These are phyloP conservation scores for Mythimna impura DNA, from an alignment of 2,888 invertebrate genomes.

Conservation along the genomic window DNA sequence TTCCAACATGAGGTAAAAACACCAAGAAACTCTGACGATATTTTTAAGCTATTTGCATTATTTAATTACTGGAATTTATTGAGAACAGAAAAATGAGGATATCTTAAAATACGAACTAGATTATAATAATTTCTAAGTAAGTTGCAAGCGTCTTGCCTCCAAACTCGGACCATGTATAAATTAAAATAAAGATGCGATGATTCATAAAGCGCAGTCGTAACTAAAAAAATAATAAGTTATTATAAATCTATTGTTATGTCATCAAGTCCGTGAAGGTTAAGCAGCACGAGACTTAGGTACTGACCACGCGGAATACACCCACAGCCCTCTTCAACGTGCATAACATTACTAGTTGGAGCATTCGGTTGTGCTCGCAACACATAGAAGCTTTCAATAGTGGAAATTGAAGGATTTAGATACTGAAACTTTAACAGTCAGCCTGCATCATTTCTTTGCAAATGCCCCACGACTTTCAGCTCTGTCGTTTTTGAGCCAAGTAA, in stretches of 20 bases:
- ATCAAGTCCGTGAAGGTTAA: slow-evolving; percentile 52
- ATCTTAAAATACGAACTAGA: not conserved
- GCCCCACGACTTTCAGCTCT: not conserved
- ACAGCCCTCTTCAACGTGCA: slow-evolving; percentile 58
- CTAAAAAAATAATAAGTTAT: not conserved
- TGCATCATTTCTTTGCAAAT: not conserved
- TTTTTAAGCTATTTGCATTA: not conserved
- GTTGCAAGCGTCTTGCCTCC: not conserved
- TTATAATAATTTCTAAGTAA: not conserved
- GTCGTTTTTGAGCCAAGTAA: not conserved
- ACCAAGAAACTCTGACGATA: not conserved
- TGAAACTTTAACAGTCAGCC: too few relatives aligned
- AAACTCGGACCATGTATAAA: not conserved
- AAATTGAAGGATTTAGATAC: not conserved
- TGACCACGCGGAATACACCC: slow-evolving; percentile 78
- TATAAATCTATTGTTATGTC: slow-evolving; percentile 40
- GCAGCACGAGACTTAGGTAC: slow-evolving; percentile 23
- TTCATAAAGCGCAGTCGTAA: slow-evolving; percentile 7
- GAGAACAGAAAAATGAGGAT: not conserved
- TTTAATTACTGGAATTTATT: not conserved
- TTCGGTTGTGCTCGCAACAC: not conserved
- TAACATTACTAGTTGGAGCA: slow-evolving; percentile 8
- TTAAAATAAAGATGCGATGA: slow-evolving; percentile 4
- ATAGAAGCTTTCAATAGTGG: not conserved
- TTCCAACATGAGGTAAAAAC: not conserved